These are phyloP conservation scores for Leptinotarsa haldemani DNA, from an alignment of 2,888 invertebrate species.

Conservation along the genomic window DNA sequence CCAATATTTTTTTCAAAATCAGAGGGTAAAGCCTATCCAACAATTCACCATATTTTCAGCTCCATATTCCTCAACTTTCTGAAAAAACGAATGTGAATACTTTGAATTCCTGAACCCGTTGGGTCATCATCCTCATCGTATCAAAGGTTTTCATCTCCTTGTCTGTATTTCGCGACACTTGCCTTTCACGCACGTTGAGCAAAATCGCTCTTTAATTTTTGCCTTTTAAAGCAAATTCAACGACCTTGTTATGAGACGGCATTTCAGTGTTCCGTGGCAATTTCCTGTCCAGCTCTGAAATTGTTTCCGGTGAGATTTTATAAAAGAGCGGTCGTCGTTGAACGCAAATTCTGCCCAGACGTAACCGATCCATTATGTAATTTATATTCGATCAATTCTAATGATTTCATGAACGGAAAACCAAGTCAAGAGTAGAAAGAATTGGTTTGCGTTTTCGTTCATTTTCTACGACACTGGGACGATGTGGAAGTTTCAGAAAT, in stretches of 20 bases:
- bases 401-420: background rate
- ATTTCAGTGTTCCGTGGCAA: slow-evolving; percentile 27
- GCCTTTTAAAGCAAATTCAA: background rate
- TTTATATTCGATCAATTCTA: background rate
- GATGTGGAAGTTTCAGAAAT: too few species aligned
- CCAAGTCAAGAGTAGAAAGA: background rate
- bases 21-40: too few species aligned
- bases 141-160: too few species aligned
- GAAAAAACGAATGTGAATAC: too few species aligned
- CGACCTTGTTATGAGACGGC: slow-evolving; percentile 23
- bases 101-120: too few species aligned
- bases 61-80: too few species aligned
- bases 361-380: slow-evolving; percentile 24
- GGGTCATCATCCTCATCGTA: too few species aligned
- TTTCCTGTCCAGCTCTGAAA: slow-evolving; percentile 37
- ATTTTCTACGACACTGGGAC: too few species aligned
- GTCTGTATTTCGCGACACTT: background rate
- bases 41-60: too few species aligned
- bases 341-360: slow-evolving; percentile 4
- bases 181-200: slow-evolving; percentile 8
- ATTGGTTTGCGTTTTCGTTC: background rate
- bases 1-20: too few species aligned
- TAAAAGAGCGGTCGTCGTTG: slow-evolving; percentile 11
- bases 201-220: slow-evolving; percentile 7
- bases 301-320: slow-evolving; percentile 37